phyloP scores from a whole-genome alignment of 2,113 vertebrate genomes.

The Pelusios castaneus region DNA sequence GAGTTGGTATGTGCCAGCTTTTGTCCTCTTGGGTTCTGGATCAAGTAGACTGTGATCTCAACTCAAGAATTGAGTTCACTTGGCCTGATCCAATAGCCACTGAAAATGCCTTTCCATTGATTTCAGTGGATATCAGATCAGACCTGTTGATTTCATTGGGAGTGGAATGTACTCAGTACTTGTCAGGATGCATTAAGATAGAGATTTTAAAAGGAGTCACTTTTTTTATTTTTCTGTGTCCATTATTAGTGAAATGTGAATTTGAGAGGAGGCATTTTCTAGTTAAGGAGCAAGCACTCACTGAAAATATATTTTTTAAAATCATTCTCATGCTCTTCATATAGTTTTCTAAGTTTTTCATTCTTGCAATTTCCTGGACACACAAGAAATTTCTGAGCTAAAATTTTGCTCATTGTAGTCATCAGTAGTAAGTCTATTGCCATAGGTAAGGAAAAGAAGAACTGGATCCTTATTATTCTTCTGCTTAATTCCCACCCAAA shows the following conservation, averaged over 20 bases:
- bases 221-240: too few relatives aligned
- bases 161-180: background rate
- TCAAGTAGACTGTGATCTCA: background rate
- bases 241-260: background rate
- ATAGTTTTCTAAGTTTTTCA: background rate
- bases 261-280: background rate
- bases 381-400: too few relatives aligned
- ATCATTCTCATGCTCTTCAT: background rate
- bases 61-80: background rate
- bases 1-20: background rate
- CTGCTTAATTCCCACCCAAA: background rate
- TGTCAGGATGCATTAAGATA: background rate
- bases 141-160: background rate
- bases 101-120: background rate
- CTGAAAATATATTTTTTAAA: background rate
- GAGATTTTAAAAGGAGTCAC: too few relatives aligned
- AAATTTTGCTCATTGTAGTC: background rate
- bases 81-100: background rate
- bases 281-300: too few relatives aligned
- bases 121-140: background rate
- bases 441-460: background rate
- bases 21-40: background rate
- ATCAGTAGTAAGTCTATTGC: background rate
- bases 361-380: background rate
- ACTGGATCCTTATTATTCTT: background rate